These are phyloP conservation scores for Gobio gobio DNA, from an alignment of 2,113 vertebrate genomes.

Conservation along the genomic window DNA sequence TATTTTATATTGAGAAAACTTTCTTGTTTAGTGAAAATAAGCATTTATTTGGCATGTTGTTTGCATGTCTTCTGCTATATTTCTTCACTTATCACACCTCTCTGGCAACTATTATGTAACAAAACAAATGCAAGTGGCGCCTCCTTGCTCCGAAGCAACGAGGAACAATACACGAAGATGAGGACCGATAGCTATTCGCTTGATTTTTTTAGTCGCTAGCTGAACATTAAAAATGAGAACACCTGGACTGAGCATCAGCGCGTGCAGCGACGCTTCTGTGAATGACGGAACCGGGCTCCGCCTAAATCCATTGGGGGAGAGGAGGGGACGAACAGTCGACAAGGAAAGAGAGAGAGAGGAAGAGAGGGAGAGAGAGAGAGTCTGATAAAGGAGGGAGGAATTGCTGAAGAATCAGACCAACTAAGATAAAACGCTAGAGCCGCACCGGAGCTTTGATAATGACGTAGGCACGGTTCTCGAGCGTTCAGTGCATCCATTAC, in stretches of 20 bases:
- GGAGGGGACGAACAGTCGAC: slow-evolving; percentile 58
- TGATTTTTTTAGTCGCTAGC: background rate
- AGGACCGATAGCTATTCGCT: background rate
- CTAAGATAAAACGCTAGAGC: slow-evolving; percentile 42
- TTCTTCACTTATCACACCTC: background rate
- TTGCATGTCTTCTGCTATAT: background rate
- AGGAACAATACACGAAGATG: background rate
- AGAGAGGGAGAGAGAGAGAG: background rate
- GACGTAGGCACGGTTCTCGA: background rate
- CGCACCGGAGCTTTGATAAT: background rate
- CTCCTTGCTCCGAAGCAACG: background rate
- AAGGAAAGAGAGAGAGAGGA: slow-evolving; percentile 63
- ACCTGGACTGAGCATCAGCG: slow-evolving; percentile 23
- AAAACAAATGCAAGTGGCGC: slow-evolving; percentile 4
- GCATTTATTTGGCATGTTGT: background rate
- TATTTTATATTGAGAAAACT: too few species aligned
- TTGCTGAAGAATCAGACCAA: slow-evolving; percentile 59
- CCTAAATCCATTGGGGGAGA: slow-evolving; percentile 6
- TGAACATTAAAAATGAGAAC: background rate
- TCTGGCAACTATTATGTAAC: background rate
- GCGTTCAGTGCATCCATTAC: slow-evolving; percentile 2
- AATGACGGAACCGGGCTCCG: slow-evolving; percentile 66
- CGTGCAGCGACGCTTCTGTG: slow-evolving; percentile 10
- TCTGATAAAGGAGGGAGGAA: slow-evolving; percentile 40
- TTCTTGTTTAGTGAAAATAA: background rate